phyloP scores from a whole-genome alignment of 2,113 vertebrate genomes.

The Malurus melanocephalus region DNA sequence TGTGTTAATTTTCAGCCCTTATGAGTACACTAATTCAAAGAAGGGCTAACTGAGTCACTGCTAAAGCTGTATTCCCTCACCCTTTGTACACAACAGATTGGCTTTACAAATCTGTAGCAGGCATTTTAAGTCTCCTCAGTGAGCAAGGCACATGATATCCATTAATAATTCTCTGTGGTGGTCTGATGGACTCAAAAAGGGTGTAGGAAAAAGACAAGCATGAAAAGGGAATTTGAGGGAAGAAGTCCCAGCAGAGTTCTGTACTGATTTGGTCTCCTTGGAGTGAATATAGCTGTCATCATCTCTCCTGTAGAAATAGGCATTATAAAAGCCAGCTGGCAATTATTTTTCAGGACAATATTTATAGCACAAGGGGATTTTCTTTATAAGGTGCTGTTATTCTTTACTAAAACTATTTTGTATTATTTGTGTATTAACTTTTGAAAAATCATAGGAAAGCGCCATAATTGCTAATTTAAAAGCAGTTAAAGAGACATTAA shows the following conservation, averaged over 20 bases:
- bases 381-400: constrained; percentile 11
- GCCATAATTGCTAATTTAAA: constrained; percentile 16
- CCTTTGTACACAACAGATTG: neutral
- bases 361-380: constrained; percentile 29
- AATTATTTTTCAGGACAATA: neutral
- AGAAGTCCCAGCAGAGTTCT: neutral
- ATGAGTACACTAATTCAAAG: constrained; percentile 16
- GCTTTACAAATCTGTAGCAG: neutral
- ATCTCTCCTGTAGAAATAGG: constrained; percentile 9
- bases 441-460: constrained; percentile 14
- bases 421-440: constrained; percentile 18
- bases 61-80: neutral
- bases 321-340: constrained; percentile 30
- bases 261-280: neutral
- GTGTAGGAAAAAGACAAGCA: constrained; percentile 4
- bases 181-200: neutral
- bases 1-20: constrained; percentile 12
- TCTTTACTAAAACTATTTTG: neutral
- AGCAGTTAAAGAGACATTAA: constrained; percentile 30
- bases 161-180: neutral
- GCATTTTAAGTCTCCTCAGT: neutral
- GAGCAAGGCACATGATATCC: neutral
- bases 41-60: neutral
- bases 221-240: neutral
- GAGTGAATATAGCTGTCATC: constrained; percentile 20